Evolutionary conservation across 2,113 vertebrate species (phyloP).

Genomic region (Rostratula benghalensis): DNA sequence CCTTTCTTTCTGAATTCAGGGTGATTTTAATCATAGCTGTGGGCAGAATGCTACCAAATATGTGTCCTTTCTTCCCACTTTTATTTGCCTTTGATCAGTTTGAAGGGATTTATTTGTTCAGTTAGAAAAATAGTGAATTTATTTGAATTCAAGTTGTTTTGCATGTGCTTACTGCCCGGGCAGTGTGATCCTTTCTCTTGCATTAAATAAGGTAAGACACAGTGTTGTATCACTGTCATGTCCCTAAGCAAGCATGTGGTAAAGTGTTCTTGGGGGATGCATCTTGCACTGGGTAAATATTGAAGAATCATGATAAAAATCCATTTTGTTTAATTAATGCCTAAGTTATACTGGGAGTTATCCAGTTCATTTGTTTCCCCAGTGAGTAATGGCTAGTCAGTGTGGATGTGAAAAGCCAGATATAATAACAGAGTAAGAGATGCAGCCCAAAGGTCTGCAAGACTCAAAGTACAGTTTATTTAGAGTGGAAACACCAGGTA

Average conservation of each 20-base stretch:
- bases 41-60: not conserved
- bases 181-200: not conserved
- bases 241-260: not conserved
- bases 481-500: not conserved
- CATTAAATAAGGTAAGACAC: not conserved
- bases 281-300: not conserved
- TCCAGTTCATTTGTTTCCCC: not conserved
- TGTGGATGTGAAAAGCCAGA: not conserved
- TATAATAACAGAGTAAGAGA: not conserved
- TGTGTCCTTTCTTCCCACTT: not conserved
- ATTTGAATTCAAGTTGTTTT: not conserved
- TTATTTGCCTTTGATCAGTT: not conserved
- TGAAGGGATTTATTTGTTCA: not conserved
- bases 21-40: not conserved
- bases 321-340: slow-evolving; percentile 1
- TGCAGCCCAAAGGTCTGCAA: not conserved
- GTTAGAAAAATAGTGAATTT: not conserved
- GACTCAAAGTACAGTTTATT: not conserved
- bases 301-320: not conserved
- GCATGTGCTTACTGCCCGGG: not conserved
- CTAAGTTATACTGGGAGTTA: not conserved
- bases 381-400: not conserved
- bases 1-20: not conserved
- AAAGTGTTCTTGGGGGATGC: not conserved
- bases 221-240: no score